These are phyloP conservation scores for Junco hyemalis DNA, from an alignment of 2,113 vertebrate genomes.

Conservation along the genomic window DNA sequence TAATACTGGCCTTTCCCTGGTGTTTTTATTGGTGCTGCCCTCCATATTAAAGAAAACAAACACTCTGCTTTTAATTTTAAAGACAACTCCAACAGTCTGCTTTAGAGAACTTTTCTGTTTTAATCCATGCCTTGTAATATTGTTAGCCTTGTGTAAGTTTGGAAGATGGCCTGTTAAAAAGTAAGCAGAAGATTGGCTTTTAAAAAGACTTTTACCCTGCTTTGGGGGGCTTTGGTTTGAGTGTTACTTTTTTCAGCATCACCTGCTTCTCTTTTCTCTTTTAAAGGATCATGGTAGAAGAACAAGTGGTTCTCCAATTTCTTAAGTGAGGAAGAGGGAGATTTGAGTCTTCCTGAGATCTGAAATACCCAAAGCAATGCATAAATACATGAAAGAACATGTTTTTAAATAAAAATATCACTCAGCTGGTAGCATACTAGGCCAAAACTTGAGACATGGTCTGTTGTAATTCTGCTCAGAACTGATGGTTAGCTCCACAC, in stretches of 20 bases:
- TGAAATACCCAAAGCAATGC: neutral
- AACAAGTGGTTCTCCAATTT: neutral
- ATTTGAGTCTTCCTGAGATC: neutral
- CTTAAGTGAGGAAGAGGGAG: neutral
- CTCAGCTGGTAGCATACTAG: neutral
- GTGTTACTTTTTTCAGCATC: neutral
- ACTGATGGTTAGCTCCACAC: neutral
- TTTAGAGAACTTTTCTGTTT: conserved; percentile 42
- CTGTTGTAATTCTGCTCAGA: neutral
- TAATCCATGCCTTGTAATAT: conserved; percentile 53
- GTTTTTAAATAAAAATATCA: neutral
- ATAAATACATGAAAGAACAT: neutral
- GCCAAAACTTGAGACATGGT: neutral
- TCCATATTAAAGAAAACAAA: conserved; percentile 63
- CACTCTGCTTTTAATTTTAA: conserved; percentile 61
- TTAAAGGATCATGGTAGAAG: neutral
- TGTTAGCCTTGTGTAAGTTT: conserved; percentile 34
- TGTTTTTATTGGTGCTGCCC: conserved; percentile 60
- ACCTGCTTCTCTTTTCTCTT: neutral
- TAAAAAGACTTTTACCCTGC: neutral
- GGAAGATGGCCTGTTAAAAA: conserved; percentile 41
- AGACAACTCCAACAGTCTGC: conserved; percentile 53
- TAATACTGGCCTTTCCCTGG: conserved; percentile 45
- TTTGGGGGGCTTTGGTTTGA: neutral
- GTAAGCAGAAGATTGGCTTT: neutral